phyloP scores from a whole-genome alignment of 2,113 vertebrate species.

The Lucifuga dentata region DNA sequence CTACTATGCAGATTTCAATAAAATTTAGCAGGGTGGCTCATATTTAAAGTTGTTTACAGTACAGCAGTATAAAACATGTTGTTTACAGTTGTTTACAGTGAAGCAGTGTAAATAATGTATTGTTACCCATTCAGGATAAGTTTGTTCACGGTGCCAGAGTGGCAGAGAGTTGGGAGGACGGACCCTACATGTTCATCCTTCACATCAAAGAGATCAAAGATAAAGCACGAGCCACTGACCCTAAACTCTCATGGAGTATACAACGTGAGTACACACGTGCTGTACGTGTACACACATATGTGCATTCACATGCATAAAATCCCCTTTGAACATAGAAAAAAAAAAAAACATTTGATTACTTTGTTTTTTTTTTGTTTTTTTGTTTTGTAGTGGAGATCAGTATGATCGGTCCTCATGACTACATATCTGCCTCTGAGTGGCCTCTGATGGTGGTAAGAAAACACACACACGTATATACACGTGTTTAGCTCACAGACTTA shows the following conservation, averaged over 20 bases:
- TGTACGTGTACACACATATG: no score
- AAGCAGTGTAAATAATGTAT: not conserved
- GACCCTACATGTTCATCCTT: conserved; percentile 74
- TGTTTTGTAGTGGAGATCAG: conserved; percentile 77
- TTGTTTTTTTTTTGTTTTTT: conserved; percentile 7
- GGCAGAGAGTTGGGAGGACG: conserved; percentile 71
- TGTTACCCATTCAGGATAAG: not conserved
- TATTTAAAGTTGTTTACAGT: no score
- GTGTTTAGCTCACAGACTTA: no score
- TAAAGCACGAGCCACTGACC: fast-evolving
- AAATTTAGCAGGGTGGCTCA: no score
- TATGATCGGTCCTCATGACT: conserved; percentile 79
- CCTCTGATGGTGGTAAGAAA: conserved; percentile 83
- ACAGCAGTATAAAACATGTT: no score
- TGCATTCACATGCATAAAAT: no score
- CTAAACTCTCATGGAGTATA: conserved; percentile 34
- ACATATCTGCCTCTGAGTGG: conserved; percentile 84
- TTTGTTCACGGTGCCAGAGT: not conserved
- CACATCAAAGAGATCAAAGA: conserved; percentile 29
- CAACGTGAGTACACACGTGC: conserved; percentile 49
- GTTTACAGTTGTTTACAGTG: no score
- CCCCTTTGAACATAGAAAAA: no score
- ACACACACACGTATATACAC: no score
- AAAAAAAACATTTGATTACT: no score
- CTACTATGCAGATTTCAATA: no score